A percentile compares a stretch with the other conserved stretches of the same genome.
phyloP scores from a whole-genome alignment of 1,140 invertebrate species.

The Panagrolaimus sp. region DNA sequence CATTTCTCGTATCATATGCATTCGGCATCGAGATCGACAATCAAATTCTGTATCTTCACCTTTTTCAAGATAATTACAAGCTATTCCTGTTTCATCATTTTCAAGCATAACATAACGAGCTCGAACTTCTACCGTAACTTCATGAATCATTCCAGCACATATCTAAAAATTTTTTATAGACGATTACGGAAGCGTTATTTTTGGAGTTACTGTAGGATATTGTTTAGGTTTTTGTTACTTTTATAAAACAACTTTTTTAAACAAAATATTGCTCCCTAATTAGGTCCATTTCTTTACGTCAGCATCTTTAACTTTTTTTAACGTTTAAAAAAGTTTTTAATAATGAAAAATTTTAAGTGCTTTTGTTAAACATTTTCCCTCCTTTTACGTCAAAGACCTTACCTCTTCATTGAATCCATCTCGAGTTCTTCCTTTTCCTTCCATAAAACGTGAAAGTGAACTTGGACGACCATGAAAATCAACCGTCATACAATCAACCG shows the following conservation, averaged over 20 bases:
- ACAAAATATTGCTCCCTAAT: no score
- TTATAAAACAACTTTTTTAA: no score
- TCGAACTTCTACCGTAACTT: conserved; percentile 53
- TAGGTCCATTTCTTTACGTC: neutral
- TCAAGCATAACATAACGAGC: conserved; percentile 53
- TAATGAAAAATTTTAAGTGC: neutral
- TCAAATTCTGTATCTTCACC: conserved; percentile 52
- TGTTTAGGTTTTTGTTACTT: no score
- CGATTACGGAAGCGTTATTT: neutral
- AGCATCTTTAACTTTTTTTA: conserved; percentile 12
- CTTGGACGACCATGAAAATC: conserved; percentile 56
- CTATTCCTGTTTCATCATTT: conserved; percentile 56
- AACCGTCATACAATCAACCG: conserved; percentile 45
- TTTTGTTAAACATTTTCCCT: neutral
- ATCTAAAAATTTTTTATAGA: conserved; percentile 30
- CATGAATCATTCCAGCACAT: conserved; percentile 49
- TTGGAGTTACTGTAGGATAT: neutral
- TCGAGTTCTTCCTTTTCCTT: conserved; percentile 50
- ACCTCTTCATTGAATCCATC: conserved; percentile 57
- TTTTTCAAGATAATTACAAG: conserved; percentile 45
- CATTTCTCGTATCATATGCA: conserved; percentile 47
- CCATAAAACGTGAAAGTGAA: conserved; percentile 53
- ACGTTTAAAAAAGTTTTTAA: neutral
- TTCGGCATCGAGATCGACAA: conserved; percentile 50
- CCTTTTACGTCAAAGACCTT: conserved; percentile 1